A percentile compares a stretch with the other conserved stretches of the same genome.
phyloP scores from a whole-genome alignment of 1,140 invertebrate species.

The Drosophila guanche region DNA sequence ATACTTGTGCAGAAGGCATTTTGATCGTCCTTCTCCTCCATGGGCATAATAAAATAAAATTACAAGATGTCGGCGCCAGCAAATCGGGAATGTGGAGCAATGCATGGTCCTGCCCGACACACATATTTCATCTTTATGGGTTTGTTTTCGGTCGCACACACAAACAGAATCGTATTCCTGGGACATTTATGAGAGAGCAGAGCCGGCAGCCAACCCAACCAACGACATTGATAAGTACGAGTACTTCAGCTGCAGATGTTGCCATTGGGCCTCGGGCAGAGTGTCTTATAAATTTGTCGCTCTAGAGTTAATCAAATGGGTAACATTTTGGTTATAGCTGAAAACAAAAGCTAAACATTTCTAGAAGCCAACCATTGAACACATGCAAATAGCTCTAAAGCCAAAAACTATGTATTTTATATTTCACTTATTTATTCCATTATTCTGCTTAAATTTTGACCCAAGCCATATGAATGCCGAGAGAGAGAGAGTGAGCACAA shows the following conservation, averaged over 20 bases:
- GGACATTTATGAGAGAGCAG: conserved; percentile 51
- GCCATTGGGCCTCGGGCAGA: conserved; percentile 3
- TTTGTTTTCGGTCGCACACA: conserved; percentile 39
- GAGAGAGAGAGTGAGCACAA: not conserved
- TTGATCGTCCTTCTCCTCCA: conserved; percentile 28
- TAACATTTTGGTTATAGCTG: not conserved
- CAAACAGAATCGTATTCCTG: conserved; percentile 41
- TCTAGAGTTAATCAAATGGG: conserved; percentile 31
- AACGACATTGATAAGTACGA: conserved; percentile 28
- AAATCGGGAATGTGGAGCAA: conserved; percentile 47
- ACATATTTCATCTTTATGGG: conserved; percentile 64
- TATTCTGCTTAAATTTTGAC: not conserved
- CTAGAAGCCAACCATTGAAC: too few species aligned
- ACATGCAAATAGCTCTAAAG: too few species aligned
- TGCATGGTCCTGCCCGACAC: conserved; percentile 10
- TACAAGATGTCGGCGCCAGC: conserved; percentile 58
- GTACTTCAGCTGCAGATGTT: conserved; percentile 46
- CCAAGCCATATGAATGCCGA: not conserved
- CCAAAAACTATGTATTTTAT: not conserved
- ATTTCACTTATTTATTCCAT: too few species aligned
- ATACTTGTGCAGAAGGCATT: conserved; percentile 8
- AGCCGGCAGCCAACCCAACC: conserved; percentile 20
- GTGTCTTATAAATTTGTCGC: not conserved
- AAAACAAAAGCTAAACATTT: not conserved
- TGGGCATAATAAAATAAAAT: conserved; percentile 68